phyloP scores from a whole-genome alignment of 2,888 invertebrate genomes.

The Uloborus plumipes region DNA sequence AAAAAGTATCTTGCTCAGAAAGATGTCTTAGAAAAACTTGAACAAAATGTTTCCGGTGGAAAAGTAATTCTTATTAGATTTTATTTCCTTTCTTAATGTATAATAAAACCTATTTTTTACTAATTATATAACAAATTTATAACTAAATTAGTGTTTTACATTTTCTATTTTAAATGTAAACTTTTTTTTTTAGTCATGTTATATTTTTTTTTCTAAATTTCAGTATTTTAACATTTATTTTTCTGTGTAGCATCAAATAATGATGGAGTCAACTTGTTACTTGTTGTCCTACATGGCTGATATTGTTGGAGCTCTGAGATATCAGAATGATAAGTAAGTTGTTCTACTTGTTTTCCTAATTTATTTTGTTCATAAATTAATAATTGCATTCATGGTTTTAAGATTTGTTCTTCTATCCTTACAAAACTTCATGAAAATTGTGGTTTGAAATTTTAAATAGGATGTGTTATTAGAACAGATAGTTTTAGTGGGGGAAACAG shows the following conservation, averaged over 20 bases:
- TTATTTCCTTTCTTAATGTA: neutral
- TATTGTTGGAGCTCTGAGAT: conserved; percentile 76
- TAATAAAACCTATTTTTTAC: neutral
- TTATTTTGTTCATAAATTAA: too few relatives aligned
- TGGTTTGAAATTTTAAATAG: too few relatives aligned
- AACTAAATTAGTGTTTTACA: neutral
- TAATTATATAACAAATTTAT: neutral
- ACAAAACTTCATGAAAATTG: too few relatives aligned
- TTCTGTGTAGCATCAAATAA: conserved; percentile 69
- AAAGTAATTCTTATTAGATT: conserved; percentile 69
- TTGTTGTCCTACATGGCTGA: conserved; percentile 88
- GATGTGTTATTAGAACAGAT: too few relatives aligned
- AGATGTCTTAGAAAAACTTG: conserved; percentile 76
- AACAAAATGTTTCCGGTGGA: conserved; percentile 73
- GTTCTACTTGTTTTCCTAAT: neutral
- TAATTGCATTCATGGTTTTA: too few relatives aligned
- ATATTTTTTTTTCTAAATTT: neutral
- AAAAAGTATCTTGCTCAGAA: conserved; percentile 76
- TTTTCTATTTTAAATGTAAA: neutral
- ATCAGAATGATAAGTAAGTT: conserved; percentile 59
- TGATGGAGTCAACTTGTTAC: conserved; percentile 79
- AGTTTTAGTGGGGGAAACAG: too few relatives aligned
- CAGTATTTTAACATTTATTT: neutral
- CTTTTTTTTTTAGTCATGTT: neutral
- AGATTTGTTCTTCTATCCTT: too few relatives aligned